Evolutionary conservation across 2,113 vertebrate genomes (phyloP).

Genomic region (Hypocryptadius cinnamomeus): DNA sequence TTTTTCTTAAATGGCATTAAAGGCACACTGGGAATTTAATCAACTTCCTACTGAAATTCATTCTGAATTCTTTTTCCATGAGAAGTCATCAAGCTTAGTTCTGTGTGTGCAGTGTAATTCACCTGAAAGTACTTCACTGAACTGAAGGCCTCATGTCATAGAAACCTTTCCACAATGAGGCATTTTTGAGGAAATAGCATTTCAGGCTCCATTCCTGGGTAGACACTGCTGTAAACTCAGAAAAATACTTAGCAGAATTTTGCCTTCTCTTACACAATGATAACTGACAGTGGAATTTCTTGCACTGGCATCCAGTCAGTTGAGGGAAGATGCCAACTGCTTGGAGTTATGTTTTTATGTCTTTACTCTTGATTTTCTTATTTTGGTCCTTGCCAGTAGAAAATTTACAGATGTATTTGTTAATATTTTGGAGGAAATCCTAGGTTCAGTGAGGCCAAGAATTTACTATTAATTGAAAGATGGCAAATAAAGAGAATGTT

Average conservation of each 20-base stretch:
- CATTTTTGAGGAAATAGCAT: not conserved
- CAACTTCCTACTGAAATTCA: not conserved
- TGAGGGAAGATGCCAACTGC: not conserved
- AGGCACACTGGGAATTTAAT: not conserved
- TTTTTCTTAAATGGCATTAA: not conserved
- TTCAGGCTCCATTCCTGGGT: not conserved
- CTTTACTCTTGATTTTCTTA: not conserved
- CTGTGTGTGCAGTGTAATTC: not conserved
- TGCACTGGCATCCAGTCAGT: not conserved
- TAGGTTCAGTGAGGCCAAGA: not conserved
- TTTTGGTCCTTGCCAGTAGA: not conserved
- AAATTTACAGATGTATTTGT: not conserved
- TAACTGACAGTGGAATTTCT: not conserved
- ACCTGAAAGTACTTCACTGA: not conserved
- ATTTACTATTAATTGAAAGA: not conserved
- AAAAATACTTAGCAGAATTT: not conserved
- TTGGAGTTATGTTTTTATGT: not conserved
- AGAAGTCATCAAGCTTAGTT: not conserved
- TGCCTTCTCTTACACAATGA: not conserved
- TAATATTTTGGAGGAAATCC: not conserved
- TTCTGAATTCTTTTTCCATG: not conserved
- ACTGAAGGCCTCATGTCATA: not conserved
- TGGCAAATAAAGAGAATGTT: not conserved
- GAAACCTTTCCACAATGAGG: not conserved
- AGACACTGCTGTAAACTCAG: not conserved